Percentiles rank a stretch among this genome's conserved stretches.
phyloP scores from a whole-genome alignment of 2,888 invertebrate species.

The Epinotia nisella region DNA sequence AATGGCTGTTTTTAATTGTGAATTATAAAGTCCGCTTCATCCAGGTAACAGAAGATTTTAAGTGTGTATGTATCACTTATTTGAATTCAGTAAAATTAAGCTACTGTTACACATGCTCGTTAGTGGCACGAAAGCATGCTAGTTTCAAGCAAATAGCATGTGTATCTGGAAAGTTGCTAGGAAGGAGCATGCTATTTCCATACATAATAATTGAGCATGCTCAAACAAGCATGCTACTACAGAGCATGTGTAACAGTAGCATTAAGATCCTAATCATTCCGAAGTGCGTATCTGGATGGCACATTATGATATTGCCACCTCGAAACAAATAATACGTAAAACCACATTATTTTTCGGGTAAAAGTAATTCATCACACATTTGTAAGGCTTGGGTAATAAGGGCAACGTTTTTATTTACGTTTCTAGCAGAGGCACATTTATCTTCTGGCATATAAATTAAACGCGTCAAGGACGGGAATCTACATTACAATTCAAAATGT shows the following conservation, averaged over 20 bases:
- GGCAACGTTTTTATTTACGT: conserved; percentile 37
- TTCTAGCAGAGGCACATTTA: conserved; percentile 18
- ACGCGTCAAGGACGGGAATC: conserved; percentile 5
- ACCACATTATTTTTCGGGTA: conserved; percentile 25
- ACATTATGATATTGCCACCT: conserved; percentile 35
- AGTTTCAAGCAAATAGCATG: no score
- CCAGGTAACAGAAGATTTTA: conserved; percentile 17
- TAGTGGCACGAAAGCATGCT: no score
- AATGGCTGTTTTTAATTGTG: conserved; percentile 25
- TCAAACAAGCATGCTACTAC: no score
- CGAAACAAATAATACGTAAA: conserved; percentile 26
- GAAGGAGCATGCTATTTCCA: no score
- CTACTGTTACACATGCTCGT: no score
- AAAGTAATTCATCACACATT: conserved; percentile 39
- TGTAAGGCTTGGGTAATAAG: conserved; percentile 29
- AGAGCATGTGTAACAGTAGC: no score
- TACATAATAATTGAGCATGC: no score
- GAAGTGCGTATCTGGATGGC: neutral
- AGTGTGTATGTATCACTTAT: neutral
- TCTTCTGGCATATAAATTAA: conserved; percentile 26
- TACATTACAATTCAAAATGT: conserved; percentile 2
- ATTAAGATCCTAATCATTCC: no score
- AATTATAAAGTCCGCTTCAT: conserved; percentile 14
- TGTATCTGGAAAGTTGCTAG: no score
- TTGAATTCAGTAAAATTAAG: neutral